A percentile compares a stretch with the other conserved stretches of the same genome.
phyloP scores from a whole-genome alignment of 2,888 invertebrate genomes.

The Camponotus fellah region DNA sequence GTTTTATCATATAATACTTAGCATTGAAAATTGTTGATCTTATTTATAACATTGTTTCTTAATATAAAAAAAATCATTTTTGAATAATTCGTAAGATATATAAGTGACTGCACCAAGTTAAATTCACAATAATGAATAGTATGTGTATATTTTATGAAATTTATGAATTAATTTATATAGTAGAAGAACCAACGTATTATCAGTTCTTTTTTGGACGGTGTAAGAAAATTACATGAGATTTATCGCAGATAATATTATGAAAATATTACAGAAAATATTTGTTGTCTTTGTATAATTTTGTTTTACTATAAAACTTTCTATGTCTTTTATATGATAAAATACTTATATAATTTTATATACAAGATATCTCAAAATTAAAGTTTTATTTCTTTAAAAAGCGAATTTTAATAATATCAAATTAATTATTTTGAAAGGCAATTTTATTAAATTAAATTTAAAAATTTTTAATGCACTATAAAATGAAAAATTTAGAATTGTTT shows the following conservation, averaged over 20 bases:
- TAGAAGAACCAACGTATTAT: slow-evolving; percentile 17
- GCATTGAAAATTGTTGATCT: slow-evolving; percentile 13
- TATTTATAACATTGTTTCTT: not conserved
- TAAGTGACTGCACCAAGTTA: not conserved
- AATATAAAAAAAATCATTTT: not conserved
- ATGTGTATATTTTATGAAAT: not conserved
- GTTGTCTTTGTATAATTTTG: slow-evolving; percentile 11
- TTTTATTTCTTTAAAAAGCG: not conserved
- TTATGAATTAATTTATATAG: slow-evolving; percentile 28
- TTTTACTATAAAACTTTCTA: not conserved
- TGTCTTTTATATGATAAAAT: slow-evolving; percentile 20
- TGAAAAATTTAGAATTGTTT: not conserved
- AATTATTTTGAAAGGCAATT: not conserved
- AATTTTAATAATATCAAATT: not conserved
- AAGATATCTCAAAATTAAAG: slow-evolving; percentile 18
- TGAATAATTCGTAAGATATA: not conserved
- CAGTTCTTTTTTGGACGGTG: slow-evolving; percentile 39
- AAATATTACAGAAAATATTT: slow-evolving; percentile 18
- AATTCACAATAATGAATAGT: not conserved
- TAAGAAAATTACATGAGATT: slow-evolving; percentile 22
- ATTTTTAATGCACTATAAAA: not conserved
- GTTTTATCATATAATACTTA: not conserved
- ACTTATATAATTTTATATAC: not conserved
- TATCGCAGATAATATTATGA: slow-evolving; percentile 24
- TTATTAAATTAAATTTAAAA: slow-evolving; percentile 2